Evolutionary conservation across 2,888 invertebrate genomes (phyloP).

Genomic region (Nephrotoma appendiculata): DNA sequence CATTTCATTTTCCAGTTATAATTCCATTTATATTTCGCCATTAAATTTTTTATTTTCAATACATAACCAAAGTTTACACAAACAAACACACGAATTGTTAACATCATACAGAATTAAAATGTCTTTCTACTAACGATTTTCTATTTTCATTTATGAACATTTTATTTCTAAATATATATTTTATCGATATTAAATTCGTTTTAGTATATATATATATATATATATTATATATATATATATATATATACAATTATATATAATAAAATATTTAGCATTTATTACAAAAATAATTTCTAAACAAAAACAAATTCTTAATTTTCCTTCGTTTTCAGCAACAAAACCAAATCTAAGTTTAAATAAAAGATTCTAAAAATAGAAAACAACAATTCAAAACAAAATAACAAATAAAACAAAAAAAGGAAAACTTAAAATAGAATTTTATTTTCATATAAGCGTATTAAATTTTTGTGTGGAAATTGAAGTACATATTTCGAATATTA

Average conservation of each 20-base stretch:
- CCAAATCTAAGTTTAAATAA: not conserved
- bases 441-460: not conserved
- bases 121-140: not conserved
- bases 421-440: not conserved
- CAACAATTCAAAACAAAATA: not conserved
- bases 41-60: no score
- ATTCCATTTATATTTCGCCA: no score
- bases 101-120: no score
- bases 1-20: no score
- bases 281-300: not conserved
- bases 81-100: no score
- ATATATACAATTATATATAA: not conserved
- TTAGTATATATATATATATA: no score
- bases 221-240: not conserved
- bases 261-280: not conserved
- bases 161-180: not conserved
- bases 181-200: not conserved
- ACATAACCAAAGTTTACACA: no score
- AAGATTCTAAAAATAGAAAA: not conserved
- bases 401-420: not conserved
- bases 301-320: not conserved
- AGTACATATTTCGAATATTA: not conserved
- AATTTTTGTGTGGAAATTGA: not conserved
- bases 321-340: not conserved
- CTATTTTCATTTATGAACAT: not conserved